A percentile compares a stretch with the other conserved stretches of the same genome.
Conservation (phyloP, 2,888 invertebrate species). For the Halictus ligatus region DNA sequence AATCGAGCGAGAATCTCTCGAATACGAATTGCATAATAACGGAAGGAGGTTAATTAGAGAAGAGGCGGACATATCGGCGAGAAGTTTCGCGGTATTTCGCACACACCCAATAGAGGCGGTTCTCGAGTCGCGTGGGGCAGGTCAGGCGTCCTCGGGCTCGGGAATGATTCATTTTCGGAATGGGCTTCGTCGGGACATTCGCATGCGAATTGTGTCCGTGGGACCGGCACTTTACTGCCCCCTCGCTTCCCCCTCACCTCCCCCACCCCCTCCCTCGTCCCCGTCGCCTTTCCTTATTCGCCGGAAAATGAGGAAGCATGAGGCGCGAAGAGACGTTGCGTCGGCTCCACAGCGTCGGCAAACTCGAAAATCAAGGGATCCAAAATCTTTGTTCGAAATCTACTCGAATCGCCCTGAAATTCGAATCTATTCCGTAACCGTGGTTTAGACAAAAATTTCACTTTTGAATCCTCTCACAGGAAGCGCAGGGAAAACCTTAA, state of each 20-base stretch:
- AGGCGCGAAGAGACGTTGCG: not conserved
- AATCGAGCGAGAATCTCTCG: not conserved
- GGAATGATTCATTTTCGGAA: slow-evolving; percentile 68
- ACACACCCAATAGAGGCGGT: slow-evolving; percentile 35
- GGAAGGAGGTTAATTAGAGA: not conserved
- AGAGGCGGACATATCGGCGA: not conserved
- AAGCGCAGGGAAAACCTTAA: no score
- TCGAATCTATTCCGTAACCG: not conserved
- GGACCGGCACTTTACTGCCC: not conserved
- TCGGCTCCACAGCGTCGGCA: not conserved
- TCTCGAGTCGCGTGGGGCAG: slow-evolving; percentile 70
- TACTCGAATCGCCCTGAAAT: not conserved
- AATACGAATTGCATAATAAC: not conserved
- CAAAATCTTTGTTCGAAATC: not conserved
- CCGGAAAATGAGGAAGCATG: slow-evolving; percentile 4
- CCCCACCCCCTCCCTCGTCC: not conserved
- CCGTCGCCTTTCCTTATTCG: not conserved
- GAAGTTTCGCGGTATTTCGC: not conserved
- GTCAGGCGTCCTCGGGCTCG: slow-evolving; percentile 68
- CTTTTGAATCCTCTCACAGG: not conserved
- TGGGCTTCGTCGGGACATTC: slow-evolving; percentile 57
- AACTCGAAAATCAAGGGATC: not conserved
- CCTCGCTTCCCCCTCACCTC: not conserved
- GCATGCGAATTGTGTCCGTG: slow-evolving; percentile 57
- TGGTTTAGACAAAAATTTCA: not conserved